Evolutionary conservation across 2,113 vertebrate species (phyloP).

Genomic region (Ptychochromis oligacanthus): DNA sequence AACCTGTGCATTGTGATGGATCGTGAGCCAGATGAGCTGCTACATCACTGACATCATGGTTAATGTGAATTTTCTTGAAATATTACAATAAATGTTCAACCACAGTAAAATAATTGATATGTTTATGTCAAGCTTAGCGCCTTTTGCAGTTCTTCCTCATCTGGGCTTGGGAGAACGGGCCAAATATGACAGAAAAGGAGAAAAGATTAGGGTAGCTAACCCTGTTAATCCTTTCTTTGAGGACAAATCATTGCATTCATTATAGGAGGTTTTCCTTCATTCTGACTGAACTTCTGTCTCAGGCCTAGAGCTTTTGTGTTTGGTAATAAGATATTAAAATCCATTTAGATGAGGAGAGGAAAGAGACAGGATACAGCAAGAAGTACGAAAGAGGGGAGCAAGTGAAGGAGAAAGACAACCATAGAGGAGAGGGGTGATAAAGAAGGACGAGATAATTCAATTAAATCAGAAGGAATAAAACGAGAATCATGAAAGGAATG

Average conservation of each 20-base stretch:
- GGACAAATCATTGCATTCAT: conserved; percentile 62
- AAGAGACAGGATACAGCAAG: conserved; percentile 3
- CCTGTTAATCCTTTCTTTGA: conserved; percentile 68
- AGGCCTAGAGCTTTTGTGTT: conserved; percentile 50
- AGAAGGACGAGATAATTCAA: background rate
- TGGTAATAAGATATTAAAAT: conserved; percentile 65
- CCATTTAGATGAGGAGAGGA: conserved; percentile 32
- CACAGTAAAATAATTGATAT: background rate
- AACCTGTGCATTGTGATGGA: background rate
- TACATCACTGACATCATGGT: no score
- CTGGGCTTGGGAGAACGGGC: background rate
- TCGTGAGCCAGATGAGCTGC: background rate
- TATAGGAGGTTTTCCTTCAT: conserved; percentile 52
- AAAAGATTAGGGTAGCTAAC: conserved; percentile 25
- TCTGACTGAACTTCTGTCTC: conserved; percentile 53
- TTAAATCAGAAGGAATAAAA: conserved; percentile 6
- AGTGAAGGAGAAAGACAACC: background rate
- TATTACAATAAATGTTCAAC: background rate
- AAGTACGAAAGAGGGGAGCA: background rate
- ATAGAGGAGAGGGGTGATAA: background rate
- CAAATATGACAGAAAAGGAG: conserved; percentile 1
- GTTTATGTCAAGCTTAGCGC: background rate
- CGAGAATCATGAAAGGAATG: background rate
- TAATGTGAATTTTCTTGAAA: background rate
- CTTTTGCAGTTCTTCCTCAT: background rate